A percentile compares a stretch with the other conserved stretches of the same genome.
These are phyloP conservation scores for Hylomyscus alleni DNA, from an alignment of 2,797 vertebrate species.

Conservation along the genomic window DNA sequence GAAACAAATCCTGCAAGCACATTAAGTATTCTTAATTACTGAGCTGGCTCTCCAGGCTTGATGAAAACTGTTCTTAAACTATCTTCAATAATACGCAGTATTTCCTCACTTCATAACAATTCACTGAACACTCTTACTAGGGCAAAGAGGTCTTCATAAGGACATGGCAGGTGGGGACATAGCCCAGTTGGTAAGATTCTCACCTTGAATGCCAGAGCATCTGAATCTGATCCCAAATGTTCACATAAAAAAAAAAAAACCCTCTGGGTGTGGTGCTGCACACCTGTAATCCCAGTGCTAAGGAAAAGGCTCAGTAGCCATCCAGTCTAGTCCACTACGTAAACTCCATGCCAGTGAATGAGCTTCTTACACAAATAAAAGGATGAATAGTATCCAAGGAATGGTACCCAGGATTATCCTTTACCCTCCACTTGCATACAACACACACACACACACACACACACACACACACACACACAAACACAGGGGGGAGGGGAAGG, in stretches of 20 bases:
- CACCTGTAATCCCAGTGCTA: no score
- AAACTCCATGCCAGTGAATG: background rate
- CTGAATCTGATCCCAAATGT: background rate
- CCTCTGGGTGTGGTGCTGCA: background rate
- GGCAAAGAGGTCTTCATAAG: slow-evolving; percentile 14
- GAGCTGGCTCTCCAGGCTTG: background rate
- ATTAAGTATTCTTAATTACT: background rate
- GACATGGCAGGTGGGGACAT: background rate
- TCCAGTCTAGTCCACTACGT: background rate
- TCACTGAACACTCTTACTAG: background rate
- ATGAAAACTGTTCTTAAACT: slow-evolving; percentile 40
- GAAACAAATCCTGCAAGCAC: background rate
- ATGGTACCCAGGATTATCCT: background rate
- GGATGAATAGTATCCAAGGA: background rate
- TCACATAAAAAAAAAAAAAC: background rate
- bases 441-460: background rate
- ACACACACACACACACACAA: background rate
- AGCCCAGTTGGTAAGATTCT: background rate
- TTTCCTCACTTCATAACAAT: slow-evolving; percentile 14
- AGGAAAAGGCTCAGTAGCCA: background rate
- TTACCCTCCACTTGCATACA: background rate
- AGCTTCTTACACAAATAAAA: background rate
- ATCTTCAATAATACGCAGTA: background rate
- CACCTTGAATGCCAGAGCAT: background rate
- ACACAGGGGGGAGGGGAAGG: no score